Evolutionary conservation across 2,113 vertebrate species (phyloP), one percentile per base, ranked within the genome.

Genomic region (Felis chaus): DNA sequence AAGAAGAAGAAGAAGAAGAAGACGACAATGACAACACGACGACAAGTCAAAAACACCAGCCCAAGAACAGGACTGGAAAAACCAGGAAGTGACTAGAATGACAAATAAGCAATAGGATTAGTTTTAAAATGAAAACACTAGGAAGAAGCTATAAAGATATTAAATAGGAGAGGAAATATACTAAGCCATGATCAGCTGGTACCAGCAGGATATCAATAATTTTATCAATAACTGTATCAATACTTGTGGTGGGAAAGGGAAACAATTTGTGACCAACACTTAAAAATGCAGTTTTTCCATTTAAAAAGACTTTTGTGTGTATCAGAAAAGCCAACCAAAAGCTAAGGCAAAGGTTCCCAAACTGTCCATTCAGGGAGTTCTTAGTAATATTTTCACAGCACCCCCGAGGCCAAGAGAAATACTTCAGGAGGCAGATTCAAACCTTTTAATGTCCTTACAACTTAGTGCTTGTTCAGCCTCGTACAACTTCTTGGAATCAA

Each of bases 271-370:
- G 86, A 69, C 19, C 79, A 63, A 84, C 15, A 89, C 82, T 78
- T 1, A 19, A 88, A 79, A 89, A 39, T 39, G 7, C 18, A 66
- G n/a, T 68, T 93, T 93, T 93, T 78, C 29, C 33, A 76, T 10
- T 83, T 29, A 57, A 88, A 65, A 87, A 91, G 69, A 82, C 23
- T 89, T 66, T 76, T 78, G 74, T 48, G 27, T 31, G 2, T 48
- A 87, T 76, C 66, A 95, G 78, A 89, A 89, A 97, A 93, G 16
- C 3, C 55, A 97, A 94, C n/a, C 85, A 87, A 83, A 92, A 68
- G 7, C n/a, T 82, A 92, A 95, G 16, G 41, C 73, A 91, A 29
- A 89, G 6, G 50, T 36, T 95, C 15, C 68, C 73, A 89, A 92
- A 90, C 11, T 63, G 61, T 93, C 69, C 39, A 95, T 45, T 79